A percentile compares a stretch with the other conserved stretches of the same genome.
Evolutionary conservation across 2,888 invertebrate species (phyloP).

Genomic region (Ophion slaviceki): DNA sequence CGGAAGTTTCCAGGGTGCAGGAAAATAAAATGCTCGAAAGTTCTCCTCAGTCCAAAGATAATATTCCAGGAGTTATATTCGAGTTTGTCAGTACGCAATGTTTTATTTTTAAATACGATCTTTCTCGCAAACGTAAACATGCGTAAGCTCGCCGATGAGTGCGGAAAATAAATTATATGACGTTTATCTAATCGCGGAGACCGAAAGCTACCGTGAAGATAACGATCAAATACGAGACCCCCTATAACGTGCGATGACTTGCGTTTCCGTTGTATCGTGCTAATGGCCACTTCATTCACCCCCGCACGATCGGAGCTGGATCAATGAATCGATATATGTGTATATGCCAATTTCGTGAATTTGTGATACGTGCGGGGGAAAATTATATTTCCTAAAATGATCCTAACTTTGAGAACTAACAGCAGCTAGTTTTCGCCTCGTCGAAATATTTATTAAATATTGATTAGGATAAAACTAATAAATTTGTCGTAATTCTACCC

Average conservation of each 20-base stretch:
- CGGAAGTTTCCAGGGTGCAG: neutral
- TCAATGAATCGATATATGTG: conserved; percentile 11
- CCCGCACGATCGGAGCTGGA: neutral
- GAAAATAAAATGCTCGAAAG: neutral
- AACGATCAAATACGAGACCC: conserved; percentile 26
- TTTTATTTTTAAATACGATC: neutral
- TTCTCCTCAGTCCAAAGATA: neutral
- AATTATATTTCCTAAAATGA: neutral
- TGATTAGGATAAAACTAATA: too few relatives aligned
- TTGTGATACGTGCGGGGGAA: neutral
- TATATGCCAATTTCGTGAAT: neutral
- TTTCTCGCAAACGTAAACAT: neutral
- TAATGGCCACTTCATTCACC: conserved; percentile 15
- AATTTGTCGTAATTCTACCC: too few relatives aligned
- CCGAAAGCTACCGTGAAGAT: conserved; percentile 19
- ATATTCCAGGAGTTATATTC: neutral
- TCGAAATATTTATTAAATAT: too few relatives aligned
- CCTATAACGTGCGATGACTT: conserved; percentile 35
- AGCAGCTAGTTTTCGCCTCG: too few relatives aligned
- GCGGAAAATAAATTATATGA: neutral
- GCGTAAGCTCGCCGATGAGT: neutral
- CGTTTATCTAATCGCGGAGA: conserved; percentile 28
- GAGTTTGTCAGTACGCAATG: neutral
- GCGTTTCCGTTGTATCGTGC: neutral
- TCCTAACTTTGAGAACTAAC: too few relatives aligned